Percentiles rank a stretch among this genome's conserved stretches.
phyloP scores from a whole-genome alignment of 2,888 invertebrate species.

The Epinotia ramella region DNA sequence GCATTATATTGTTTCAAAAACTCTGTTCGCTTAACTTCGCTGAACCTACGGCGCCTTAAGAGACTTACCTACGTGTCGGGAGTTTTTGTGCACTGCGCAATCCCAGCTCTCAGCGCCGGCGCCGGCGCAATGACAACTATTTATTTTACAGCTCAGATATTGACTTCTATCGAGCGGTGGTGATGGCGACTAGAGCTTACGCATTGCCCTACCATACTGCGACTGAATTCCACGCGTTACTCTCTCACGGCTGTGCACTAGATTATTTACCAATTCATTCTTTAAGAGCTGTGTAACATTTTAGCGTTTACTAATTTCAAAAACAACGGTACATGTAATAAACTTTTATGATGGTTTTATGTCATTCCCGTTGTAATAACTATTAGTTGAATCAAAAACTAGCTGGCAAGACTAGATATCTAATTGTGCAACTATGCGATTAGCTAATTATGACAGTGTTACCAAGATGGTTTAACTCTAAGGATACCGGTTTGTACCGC shows the following conservation, averaged over 20 bases:
- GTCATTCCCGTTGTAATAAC: constrained; percentile 51
- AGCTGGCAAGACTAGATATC: constrained; percentile 44
- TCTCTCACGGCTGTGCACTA: constrained; percentile 37
- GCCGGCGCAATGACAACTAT: constrained; percentile 37
- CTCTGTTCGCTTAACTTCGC: too few species aligned
- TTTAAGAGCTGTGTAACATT: constrained; percentile 47
- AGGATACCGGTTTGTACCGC: constrained; percentile 36
- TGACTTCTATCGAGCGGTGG: constrained; percentile 35
- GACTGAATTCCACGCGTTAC: constrained; percentile 37
- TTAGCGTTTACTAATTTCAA: constrained; percentile 48
- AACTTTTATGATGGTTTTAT: constrained; percentile 57
- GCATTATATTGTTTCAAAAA: too few species aligned
- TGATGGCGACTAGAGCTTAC: background rate
- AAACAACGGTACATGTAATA: constrained; percentile 53
- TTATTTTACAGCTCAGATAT: constrained; percentile 41
- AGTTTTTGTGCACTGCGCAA: constrained; percentile 56
- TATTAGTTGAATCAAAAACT: constrained; percentile 50
- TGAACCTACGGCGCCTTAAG: too few species aligned
- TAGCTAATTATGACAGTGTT: constrained; percentile 62
- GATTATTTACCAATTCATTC: constrained; percentile 28
- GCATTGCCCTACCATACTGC: constrained; percentile 16
- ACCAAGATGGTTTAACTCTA: constrained; percentile 48
- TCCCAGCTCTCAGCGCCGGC: constrained; percentile 39
- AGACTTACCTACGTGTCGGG: constrained; percentile 50
- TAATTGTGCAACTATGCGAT: constrained; percentile 61